Evolutionary conservation across 2,888 invertebrate species (phyloP).

Genomic region (Ypsolopha scabrella): DNA sequence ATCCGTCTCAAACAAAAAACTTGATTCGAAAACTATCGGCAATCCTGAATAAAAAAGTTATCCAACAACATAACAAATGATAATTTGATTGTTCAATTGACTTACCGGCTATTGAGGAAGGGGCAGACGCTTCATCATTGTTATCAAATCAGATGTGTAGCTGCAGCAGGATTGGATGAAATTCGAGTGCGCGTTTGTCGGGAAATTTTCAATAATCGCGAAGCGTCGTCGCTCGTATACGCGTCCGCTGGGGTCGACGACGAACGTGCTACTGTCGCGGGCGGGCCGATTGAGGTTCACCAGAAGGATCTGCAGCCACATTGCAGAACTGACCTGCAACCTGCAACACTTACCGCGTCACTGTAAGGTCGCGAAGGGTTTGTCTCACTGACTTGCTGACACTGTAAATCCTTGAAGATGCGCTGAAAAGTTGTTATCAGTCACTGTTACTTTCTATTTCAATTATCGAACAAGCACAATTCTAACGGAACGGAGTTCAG

Average conservation of each 20-base stretch:
- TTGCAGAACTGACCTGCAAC: too few species aligned
- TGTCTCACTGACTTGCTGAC: too few species aligned
- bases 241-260: neutral
- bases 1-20: too few species aligned
- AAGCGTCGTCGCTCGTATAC: neutral
- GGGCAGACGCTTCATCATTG: neutral
- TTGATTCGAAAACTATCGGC: neutral
- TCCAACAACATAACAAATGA: neutral
- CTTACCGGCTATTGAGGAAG: constrained; percentile 1
- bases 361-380: too few species aligned
- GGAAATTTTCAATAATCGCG: neutral
- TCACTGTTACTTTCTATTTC: too few species aligned
- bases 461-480: too few species aligned
- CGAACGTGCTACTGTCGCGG: neutral
- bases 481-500: too few species aligned
- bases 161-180: neutral
- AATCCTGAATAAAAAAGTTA: neutral
- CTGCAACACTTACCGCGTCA: too few species aligned
- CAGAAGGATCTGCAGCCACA: too few species aligned
- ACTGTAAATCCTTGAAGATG: too few species aligned
- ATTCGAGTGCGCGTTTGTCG: neutral
- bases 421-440: too few species aligned
- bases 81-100: neutral
- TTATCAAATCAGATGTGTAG: neutral
- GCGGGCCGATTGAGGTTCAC: too few species aligned